A percentile compares a stretch with the other conserved stretches of the same genome.
Evolutionary conservation across 2,888 invertebrate genomes (phyloP).

Genomic region (Synergus japonicus): DNA sequence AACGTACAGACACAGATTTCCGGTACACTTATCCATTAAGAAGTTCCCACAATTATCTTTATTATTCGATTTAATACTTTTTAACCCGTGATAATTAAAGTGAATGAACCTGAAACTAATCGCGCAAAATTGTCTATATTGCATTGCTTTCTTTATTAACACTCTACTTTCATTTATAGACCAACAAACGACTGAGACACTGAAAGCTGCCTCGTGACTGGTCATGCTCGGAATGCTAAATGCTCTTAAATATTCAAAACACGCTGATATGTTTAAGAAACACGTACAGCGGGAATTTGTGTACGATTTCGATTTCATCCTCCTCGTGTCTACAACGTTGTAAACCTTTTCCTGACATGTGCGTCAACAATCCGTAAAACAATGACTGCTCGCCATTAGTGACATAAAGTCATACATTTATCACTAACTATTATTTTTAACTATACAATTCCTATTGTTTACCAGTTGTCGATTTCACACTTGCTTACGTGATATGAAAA

Average conservation of each 20-base stretch:
- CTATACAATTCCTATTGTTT: background rate
- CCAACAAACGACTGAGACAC: constrained; percentile 43
- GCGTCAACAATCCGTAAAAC: constrained; percentile 7
- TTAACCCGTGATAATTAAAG: background rate
- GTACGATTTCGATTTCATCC: constrained; percentile 42
- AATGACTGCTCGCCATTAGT: background rate
- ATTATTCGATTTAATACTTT: background rate
- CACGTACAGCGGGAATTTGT: constrained; percentile 2
- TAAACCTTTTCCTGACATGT: constrained; percentile 35
- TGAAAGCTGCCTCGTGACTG: constrained; percentile 23
- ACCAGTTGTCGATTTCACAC: background rate
- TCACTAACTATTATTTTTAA: background rate
- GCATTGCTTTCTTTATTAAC: constrained; percentile 45
- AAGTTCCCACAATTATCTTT: background rate
- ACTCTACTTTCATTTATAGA: constrained; percentile 49
- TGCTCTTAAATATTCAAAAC: constrained; percentile 54
- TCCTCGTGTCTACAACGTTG: constrained; percentile 3
- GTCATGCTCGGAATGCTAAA: constrained; percentile 46
- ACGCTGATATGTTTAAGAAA: constrained; percentile 52
- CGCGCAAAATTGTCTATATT: background rate
- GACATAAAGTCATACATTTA: background rate
- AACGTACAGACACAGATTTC: background rate
- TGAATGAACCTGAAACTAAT: constrained; percentile 6
- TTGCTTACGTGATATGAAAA: background rate
- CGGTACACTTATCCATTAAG: background rate